A percentile compares a stretch with the other conserved stretches of the same genome.
Conservation (phyloP, 2,888 invertebrate species). For the Apamea sordens region DNA sequence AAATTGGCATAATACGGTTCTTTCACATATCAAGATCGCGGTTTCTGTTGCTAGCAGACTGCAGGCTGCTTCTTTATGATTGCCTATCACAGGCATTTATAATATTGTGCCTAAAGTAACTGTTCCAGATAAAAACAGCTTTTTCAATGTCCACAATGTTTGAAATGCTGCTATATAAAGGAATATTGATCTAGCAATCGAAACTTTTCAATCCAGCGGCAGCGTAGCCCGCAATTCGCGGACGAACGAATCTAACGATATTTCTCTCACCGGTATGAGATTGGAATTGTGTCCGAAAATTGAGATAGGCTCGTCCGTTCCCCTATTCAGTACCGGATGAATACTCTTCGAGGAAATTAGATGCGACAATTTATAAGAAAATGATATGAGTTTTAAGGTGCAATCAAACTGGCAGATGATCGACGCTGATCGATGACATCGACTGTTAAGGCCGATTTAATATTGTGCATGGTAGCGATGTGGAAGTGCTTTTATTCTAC, state of each 20-base stretch:
- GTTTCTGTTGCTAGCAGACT: not conserved
- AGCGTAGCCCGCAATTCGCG: not conserved
- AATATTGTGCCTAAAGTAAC: not conserved
- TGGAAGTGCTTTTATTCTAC: not conserved
- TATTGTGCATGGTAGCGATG: not conserved
- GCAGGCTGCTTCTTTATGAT: not conserved
- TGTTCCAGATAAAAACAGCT: not conserved
- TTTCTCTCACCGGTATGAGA: conserved; percentile 19
- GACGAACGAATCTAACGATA: conserved; percentile 17
- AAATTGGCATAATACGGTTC: not conserved
- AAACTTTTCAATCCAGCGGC: not conserved
- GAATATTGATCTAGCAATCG: not conserved
- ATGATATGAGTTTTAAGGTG: conserved; percentile 5
- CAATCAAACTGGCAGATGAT: not conserved
- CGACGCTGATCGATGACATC: not conserved
- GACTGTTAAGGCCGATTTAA: not conserved
- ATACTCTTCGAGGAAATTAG: conserved; percentile 8
- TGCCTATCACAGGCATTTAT: not conserved
- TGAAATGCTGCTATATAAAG: not conserved
- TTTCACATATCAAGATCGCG: no score
- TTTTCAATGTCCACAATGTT: not conserved
- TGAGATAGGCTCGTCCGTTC: conserved; percentile 9
- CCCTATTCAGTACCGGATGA: conserved; percentile 25
- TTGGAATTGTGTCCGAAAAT: conserved; percentile 25
- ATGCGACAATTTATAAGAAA: conserved; percentile 17